These are phyloP conservation scores for Drepanosiphum platanoidis DNA, from an alignment of 2,888 invertebrate species.

Conservation along the genomic window DNA sequence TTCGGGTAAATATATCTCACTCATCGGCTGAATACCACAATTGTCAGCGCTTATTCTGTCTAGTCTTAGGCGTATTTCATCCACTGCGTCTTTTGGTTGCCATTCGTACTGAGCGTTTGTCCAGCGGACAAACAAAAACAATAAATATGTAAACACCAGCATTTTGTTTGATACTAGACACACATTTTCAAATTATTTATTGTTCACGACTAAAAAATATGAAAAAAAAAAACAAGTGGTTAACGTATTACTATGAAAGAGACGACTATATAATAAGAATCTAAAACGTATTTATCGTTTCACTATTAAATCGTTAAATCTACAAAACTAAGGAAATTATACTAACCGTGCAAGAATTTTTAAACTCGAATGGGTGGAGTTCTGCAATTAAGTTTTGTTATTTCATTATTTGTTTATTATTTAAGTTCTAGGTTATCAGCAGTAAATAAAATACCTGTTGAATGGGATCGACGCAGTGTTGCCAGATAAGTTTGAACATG, in stretches of 20 bases:
- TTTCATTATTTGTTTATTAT: conserved; percentile 29
- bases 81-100: conserved; percentile 90
- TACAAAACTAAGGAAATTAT: background rate
- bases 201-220: background rate
- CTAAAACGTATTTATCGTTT: too few relatives aligned
- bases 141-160: conserved; percentile 3
- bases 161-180: conserved; percentile 14
- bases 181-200: background rate
- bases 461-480: background rate
- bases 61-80: conserved; percentile 85
- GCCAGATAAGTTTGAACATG: background rate
- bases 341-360: conserved; percentile 2
- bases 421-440: conserved; percentile 48
- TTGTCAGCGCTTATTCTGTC: conserved; percentile 87
- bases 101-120: conserved; percentile 81
- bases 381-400: conserved; percentile 20
- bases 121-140: conserved; percentile 37
- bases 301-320: too few relatives aligned
- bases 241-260: background rate
- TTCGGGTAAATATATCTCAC: conserved; percentile 83
- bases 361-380: conserved; percentile 56
- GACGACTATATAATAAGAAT: background rate
- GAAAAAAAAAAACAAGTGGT: background rate
- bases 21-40: conserved; percentile 86
- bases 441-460: conserved; percentile 37